These are phyloP conservation scores for Crotophaga sulcirostris DNA, from an alignment of 2,113 vertebrate species.

Conservation along the genomic window DNA sequence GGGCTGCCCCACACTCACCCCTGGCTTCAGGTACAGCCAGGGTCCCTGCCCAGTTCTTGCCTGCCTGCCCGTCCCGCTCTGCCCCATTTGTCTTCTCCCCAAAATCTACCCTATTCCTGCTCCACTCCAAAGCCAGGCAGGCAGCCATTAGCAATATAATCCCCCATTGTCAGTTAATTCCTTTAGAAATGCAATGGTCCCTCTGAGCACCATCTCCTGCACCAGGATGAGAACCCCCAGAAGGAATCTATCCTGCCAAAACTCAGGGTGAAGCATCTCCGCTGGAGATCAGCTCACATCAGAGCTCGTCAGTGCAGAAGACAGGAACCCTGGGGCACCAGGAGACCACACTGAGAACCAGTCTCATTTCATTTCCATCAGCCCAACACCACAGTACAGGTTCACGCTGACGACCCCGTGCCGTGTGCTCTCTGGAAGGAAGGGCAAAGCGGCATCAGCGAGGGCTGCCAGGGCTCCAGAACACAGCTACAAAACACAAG, in stretches of 20 bases:
- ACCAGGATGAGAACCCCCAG: background rate
- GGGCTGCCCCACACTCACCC: background rate
- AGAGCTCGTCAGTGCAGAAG: background rate
- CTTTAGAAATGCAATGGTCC: background rate
- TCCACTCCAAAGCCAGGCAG: background rate
- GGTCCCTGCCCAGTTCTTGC: background rate
- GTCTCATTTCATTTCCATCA: background rate
- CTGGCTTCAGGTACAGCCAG: background rate
- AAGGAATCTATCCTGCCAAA: background rate
- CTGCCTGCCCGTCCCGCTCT: background rate
- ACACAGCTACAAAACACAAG: background rate
- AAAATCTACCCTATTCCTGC: background rate
- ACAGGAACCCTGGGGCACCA: background rate
- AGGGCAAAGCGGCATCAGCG: background rate
- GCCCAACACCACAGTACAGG: background rate
- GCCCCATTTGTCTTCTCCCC: background rate
- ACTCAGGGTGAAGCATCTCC: background rate
- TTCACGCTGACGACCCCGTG: accelerated
- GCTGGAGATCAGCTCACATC: background rate
- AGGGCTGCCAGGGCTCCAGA: background rate
- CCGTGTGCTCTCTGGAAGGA: background rate
- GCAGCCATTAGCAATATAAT: background rate
- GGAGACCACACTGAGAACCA: background rate
- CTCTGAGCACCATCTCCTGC: background rate
- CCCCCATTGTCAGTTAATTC: background rate